phyloP scores from a whole-genome alignment of 92 coral and sea anemone species.

The Palythoa grandis region DNA sequence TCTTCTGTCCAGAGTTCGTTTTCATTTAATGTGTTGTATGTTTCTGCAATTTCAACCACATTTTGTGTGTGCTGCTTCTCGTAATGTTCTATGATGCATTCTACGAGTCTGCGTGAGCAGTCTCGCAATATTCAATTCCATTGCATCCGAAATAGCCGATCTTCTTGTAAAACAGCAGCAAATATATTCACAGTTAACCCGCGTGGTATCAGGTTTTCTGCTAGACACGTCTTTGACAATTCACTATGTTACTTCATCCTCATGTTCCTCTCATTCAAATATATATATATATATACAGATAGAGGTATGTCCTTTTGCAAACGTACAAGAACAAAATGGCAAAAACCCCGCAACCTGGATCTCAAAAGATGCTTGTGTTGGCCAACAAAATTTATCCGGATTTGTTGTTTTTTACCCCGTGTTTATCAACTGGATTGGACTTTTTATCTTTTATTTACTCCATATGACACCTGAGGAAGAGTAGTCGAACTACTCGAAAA shows the following conservation, averaged over 20 bases:
- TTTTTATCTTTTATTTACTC: too few relatives aligned
- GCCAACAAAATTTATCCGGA: too few relatives aligned
- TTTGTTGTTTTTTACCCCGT: too few relatives aligned
- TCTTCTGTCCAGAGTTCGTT: constrained; percentile 31
- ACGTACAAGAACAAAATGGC: too few relatives aligned
- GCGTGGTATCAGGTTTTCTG: background rate
- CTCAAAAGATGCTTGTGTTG: too few relatives aligned
- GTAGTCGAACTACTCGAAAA: too few relatives aligned
- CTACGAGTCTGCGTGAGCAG: constrained; percentile 26
- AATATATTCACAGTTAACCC: background rate
- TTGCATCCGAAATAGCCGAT: background rate
- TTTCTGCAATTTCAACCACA: constrained; percentile 6
- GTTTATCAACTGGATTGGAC: too few relatives aligned
- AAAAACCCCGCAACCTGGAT: too few relatives aligned
- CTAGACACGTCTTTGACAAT: background rate
- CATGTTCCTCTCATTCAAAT: constrained; percentile 3
- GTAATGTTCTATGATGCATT: background rate
- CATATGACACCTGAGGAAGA: too few relatives aligned
- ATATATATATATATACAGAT: background rate
- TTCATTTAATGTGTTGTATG: background rate
- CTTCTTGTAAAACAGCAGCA: constrained; percentile 6
- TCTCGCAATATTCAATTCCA: constrained; percentile 23
- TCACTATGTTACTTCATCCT: background rate
- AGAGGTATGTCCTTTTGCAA: too few relatives aligned
- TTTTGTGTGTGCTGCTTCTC: background rate